phyloP scores from a whole-genome alignment of 2,888 invertebrate genomes.

The Ectemnius lituratus region DNA sequence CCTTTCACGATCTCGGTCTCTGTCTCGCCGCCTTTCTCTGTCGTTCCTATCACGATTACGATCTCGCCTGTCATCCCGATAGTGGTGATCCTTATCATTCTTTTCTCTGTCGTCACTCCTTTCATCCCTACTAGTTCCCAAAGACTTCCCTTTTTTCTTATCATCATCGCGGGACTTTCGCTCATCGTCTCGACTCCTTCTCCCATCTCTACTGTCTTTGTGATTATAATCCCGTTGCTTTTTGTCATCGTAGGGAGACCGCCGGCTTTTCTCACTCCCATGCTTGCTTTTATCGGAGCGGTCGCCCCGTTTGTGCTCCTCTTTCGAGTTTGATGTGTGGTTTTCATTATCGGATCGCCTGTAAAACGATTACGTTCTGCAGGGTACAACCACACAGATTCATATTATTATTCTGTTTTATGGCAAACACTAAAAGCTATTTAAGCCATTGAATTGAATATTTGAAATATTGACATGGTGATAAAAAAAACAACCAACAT shows the following conservation, averaged over 20 bases:
- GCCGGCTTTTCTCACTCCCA: conserved; percentile 64
- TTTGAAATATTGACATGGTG: too few species aligned
- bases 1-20: conserved; percentile 68
- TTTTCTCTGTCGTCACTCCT: conserved; percentile 64
- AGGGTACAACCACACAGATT: conserved; percentile 78
- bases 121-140: conserved; percentile 65
- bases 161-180: conserved; percentile 69
- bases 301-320: conserved; percentile 66
- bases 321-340: conserved; percentile 66
- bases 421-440: conserved; percentile 40
- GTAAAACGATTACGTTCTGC: conserved; percentile 78
- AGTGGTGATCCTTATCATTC: conserved; percentile 68
- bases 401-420: conserved; percentile 74
- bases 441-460: conserved; percentile 14
- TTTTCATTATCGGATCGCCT: conserved; percentile 74
- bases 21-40: conserved; percentile 56
- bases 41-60: conserved; percentile 61
- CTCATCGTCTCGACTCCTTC: conserved; percentile 67
- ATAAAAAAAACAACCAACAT: too few species aligned
- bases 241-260: conserved; percentile 69
- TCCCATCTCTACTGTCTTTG: conserved; percentile 66
- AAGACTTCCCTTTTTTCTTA: conserved; percentile 65
- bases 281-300: conserved; percentile 63
- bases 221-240: conserved; percentile 64
- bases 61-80: conserved; percentile 70